phyloP scores from a whole-genome alignment of 2,113 vertebrate genomes.

The Stegostoma tigrinum region DNA sequence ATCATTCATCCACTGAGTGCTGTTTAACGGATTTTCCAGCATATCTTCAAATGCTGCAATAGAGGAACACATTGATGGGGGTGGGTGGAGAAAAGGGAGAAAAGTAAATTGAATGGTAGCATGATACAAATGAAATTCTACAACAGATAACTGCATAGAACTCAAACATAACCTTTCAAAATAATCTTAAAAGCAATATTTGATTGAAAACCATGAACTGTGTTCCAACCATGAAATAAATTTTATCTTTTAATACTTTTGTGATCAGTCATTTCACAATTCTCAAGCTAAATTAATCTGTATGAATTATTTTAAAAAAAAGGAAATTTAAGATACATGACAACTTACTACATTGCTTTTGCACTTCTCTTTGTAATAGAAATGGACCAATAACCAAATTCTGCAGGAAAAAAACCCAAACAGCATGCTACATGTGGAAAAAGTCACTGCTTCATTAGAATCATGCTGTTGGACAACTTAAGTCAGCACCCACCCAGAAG shows the following conservation, averaged over 20 bases:
- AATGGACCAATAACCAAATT: not conserved
- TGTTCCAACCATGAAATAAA: not conserved
- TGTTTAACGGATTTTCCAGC: constrained; percentile 96
- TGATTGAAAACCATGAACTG: not conserved
- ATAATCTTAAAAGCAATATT: not conserved
- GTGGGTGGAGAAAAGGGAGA: not conserved
- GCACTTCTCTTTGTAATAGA: not conserved
- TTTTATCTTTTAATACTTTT: not conserved
- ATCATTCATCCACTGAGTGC: constrained; percentile 99
- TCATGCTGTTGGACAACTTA: not conserved
- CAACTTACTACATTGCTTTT: not conserved
- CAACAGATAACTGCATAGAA: not conserved
- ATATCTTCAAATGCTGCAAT: constrained; percentile 87
- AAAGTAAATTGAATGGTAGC: not conserved
- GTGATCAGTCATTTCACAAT: not conserved
- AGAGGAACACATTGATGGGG: not conserved
- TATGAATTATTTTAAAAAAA: not conserved
- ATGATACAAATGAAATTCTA: not conserved
- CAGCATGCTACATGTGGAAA: not conserved
- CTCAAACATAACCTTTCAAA: not conserved
- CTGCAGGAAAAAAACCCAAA: not conserved
- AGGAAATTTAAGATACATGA: not conserved
- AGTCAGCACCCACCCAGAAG: not conserved
- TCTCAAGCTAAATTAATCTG: not conserved
- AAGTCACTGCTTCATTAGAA: not conserved